Evolutionary conservation across 2,888 invertebrate genomes (phyloP).

Genomic region (Trisateles emortualis): DNA sequence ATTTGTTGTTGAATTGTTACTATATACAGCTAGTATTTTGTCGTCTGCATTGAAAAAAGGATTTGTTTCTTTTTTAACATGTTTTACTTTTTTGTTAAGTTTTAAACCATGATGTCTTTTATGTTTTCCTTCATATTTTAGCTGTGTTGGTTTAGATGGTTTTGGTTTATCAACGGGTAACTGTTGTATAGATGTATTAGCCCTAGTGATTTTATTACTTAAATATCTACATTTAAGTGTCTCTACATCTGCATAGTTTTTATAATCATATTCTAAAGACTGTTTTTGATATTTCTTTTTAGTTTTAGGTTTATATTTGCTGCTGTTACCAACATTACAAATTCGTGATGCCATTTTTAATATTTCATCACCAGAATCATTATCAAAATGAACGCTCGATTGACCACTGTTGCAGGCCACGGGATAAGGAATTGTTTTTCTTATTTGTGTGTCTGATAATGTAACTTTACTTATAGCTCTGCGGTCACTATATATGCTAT

Average conservation of each 20-base stretch:
- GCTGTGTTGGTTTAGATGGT: background rate
- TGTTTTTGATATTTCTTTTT: slow-evolving; percentile 25
- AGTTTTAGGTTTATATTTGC: slow-evolving; percentile 25
- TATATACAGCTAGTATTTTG: too few relatives aligned
- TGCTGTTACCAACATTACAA: slow-evolving; percentile 55
- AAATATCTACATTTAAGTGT: slow-evolving; percentile 58
- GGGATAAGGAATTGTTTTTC: slow-evolving; percentile 42
- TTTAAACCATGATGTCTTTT: too few relatives aligned
- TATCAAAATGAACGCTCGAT: too few relatives aligned
- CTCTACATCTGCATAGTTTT: slow-evolving; percentile 55
- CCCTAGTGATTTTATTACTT: slow-evolving; percentile 39
- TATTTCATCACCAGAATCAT: slow-evolving; percentile 53
- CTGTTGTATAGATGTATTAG: slow-evolving; percentile 34
- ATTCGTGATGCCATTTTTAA: slow-evolving; percentile 51
- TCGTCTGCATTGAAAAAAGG: too few relatives aligned
- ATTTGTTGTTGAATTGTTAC: too few relatives aligned
- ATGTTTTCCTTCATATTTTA: too few relatives aligned
- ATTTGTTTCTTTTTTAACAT: too few relatives aligned
- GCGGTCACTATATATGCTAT: slow-evolving; percentile 65
- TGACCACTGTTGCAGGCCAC: slow-evolving; percentile 24
- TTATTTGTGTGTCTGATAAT: slow-evolving; percentile 38
- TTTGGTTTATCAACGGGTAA: background rate
- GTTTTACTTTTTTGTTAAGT: too few relatives aligned
- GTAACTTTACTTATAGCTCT: slow-evolving; percentile 44
- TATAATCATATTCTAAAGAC: too few relatives aligned